phyloP scores from a whole-genome alignment of 2,797 vertebrate species.

The Valencia hispanica region DNA sequence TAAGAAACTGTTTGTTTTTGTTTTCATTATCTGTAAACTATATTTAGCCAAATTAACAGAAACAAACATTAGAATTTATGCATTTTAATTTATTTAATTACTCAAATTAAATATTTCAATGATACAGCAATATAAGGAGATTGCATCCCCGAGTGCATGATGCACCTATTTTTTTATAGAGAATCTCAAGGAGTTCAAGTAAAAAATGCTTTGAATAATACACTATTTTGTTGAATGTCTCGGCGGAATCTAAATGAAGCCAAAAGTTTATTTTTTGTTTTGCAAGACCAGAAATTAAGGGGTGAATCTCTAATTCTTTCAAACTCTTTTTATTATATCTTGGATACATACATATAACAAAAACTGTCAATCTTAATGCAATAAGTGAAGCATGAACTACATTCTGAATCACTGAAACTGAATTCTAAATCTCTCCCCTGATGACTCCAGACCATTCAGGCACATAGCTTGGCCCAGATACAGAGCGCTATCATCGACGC shows the following conservation, averaged over 20 bases:
- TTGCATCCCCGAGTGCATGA: too few relatives aligned
- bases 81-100: too few relatives aligned
- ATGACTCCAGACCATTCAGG: slow-evolving; percentile 38
- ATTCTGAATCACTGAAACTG: slow-evolving; percentile 46
- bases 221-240: neutral
- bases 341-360: neutral
- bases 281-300: neutral
- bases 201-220: neutral
- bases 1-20: too few relatives aligned
- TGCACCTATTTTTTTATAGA: too few relatives aligned
- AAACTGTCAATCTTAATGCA: neutral
- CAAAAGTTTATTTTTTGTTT: neutral
- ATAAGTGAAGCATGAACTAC: slow-evolving; percentile 50
- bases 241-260: neutral
- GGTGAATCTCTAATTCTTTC: neutral
- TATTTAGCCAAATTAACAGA: too few relatives aligned
- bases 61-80: too few relatives aligned
- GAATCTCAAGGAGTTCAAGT: too few relatives aligned
- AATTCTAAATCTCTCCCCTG: slow-evolving; percentile 52
- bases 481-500: slow-evolving; percentile 47
- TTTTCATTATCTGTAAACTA: too few relatives aligned
- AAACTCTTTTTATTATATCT: neutral
- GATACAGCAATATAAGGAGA: too few relatives aligned
- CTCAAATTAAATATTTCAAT: too few relatives aligned
- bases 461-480: slow-evolving; percentile 55